phyloP scores from a whole-genome alignment of 2,113 vertebrate species.

The Myotis brandtii region DNA sequence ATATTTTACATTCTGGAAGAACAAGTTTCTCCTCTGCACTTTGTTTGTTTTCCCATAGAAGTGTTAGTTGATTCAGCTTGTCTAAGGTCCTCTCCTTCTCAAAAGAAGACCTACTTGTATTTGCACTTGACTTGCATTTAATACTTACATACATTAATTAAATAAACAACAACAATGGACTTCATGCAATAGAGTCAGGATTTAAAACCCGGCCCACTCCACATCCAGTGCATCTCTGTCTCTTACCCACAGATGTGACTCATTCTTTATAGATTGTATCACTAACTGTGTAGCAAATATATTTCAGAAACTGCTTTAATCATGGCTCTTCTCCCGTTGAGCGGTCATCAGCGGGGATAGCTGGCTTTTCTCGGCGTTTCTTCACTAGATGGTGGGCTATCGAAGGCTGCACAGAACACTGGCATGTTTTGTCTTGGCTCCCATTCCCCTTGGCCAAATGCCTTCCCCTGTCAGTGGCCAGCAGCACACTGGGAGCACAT shows the following conservation, averaged over 20 bases:
- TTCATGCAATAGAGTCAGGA: neutral
- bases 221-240: neutral
- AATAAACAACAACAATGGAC: neutral
- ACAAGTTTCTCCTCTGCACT: neutral
- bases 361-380: neutral
- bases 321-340: neutral
- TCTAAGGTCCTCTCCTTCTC: neutral
- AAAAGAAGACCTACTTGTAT: neutral
- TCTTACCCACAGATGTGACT: neutral
- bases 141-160: neutral
- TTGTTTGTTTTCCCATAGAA: neutral
- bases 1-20: neutral
- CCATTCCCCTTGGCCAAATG: neutral
- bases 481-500: neutral
- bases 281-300: neutral
- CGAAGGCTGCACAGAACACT: neutral
- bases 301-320: neutral
- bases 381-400: neutral
- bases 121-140: neutral
- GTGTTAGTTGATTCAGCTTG: neutral
- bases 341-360: neutral
- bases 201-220: neutral
- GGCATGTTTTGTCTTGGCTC: neutral
- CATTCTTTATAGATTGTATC: neutral
- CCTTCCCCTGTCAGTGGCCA: neutral